phyloP scores from a whole-genome alignment of 2,113 vertebrate species.

The Hippolais icterina region DNA sequence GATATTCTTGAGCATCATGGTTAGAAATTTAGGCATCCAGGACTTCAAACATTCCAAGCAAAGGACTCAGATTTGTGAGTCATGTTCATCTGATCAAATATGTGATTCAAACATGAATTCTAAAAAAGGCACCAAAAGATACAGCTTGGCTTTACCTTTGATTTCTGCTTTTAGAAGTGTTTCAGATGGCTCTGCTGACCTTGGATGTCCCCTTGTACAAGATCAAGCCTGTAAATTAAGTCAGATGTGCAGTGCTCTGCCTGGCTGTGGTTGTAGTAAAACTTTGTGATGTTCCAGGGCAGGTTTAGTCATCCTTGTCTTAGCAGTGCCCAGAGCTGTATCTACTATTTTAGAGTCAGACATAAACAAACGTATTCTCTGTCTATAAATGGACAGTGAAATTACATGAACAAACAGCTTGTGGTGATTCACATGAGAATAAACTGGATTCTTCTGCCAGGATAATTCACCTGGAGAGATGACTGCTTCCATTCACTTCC shows the following conservation, averaged over 20 bases:
- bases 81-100: slow-evolving; percentile 21
- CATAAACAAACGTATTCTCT: not conserved
- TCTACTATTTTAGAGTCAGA: not conserved
- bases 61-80: slow-evolving; percentile 2
- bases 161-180: not conserved
- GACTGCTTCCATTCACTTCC: slow-evolving; percentile 26
- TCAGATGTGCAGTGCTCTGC: not conserved
- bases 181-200: not conserved
- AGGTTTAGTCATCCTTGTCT: not conserved
- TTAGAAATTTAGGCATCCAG: not conserved
- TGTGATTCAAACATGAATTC: not conserved
- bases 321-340: not conserved
- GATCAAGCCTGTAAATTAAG: not conserved
- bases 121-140: not conserved
- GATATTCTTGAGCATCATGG: not conserved
- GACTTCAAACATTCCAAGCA: not conserved
- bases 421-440: slow-evolving; percentile 37
- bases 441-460: slow-evolving; percentile 26
- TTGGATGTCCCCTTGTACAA: not conserved
- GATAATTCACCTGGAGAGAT: slow-evolving; percentile 34
- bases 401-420: not conserved
- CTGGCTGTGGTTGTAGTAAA: not conserved
- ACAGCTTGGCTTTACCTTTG: not conserved
- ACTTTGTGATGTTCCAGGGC: not conserved
- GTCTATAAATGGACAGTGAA: slow-evolving; percentile 22